Evolutionary conservation across 1,140 invertebrate genomes (phyloP).

Genomic region (Homalodisca vitripennis): DNA sequence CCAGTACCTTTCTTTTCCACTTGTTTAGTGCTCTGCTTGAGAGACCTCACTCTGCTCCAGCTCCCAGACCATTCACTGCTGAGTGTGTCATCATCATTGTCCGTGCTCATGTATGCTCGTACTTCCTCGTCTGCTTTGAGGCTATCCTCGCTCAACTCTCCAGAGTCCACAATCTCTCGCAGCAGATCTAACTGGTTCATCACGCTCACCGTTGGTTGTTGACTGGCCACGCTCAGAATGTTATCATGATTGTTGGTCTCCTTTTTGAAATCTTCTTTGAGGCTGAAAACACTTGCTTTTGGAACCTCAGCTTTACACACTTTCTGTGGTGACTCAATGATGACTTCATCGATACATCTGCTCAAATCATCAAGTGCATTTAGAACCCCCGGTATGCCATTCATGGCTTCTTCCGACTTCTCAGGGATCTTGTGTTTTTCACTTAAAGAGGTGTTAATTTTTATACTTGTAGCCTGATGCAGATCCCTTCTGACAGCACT

Average conservation of each 20-base stretch:
- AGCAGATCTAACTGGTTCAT: slow-evolving; percentile 29
- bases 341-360: slow-evolving; percentile 37
- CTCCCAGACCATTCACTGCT: slow-evolving; percentile 39
- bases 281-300: slow-evolving; percentile 15
- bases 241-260: not conserved
- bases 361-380: slow-evolving; percentile 37
- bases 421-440: not conserved
- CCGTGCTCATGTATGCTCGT: slow-evolving; percentile 39
- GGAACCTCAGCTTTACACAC: not conserved
- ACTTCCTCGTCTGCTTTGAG: slow-evolving; percentile 41
- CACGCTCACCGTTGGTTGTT: not conserved
- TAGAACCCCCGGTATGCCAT: slow-evolving; percentile 32
- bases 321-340: slow-evolving; percentile 26
- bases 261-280: slow-evolving; percentile 23
- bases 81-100: slow-evolving; percentile 31
- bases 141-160: slow-evolving; percentile 40
- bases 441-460: not conserved
- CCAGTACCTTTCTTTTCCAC: not conserved
- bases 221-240: not conserved
- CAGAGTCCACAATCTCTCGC: slow-evolving; percentile 34
- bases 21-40: slow-evolving; percentile 22
- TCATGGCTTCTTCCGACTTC: not conserved
- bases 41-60: slow-evolving; percentile 36
- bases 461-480: not conserved
- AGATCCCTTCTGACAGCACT: not conserved